Evolutionary conservation across 2,888 invertebrate species (phyloP), one percentile per base, ranked within the genome.

Genomic region (Hedychridium roseum): DNA sequence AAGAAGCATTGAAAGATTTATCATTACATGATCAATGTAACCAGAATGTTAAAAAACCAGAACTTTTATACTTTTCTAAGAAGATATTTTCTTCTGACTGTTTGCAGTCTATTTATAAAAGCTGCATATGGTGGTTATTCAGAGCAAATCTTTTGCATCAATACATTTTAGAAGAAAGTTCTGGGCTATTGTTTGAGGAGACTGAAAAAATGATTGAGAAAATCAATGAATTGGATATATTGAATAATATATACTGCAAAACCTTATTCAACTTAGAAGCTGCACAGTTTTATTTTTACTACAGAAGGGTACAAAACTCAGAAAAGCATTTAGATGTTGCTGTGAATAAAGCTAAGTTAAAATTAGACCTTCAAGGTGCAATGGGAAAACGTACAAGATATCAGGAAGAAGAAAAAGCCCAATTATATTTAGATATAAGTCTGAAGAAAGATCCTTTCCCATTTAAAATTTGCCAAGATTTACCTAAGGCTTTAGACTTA

Each of bases 341-440:
- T 0, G 82, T 84, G 56, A 81, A 85, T 31, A 74, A 85, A 28
- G 81, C 90, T 18, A 86, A 87, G 3, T 76, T 96, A 30, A 83
- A 84, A 32, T 79, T 93, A 30, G 84, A 87, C 63, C 82, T 94
- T 2, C 74, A 82, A 81, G 92, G 94, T 60, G 86, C 90, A 23
- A 80, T 97, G 59, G 97, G 97, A 0, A 91, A 92, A 74, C 85
- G 97, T 54, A 98, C 98, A 5, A 90, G 89, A 67, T 94, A 87
- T 74, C 98, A 99, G 76, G 84, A 88, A 62, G 88, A 87, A 31
- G 84, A 89, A 21, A 79, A 94, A 35, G 87, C 98, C 0, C 98
- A 97, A 73, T 82, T 98, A 11, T 86, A 89, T 27, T 76, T 96
- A 0, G 84, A 87, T 63, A 85, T 92, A 37, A 80, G 81, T 39